These are phyloP conservation scores for Acrobasis repandana DNA, from an alignment of 2,888 invertebrate species.

Conservation along the genomic window DNA sequence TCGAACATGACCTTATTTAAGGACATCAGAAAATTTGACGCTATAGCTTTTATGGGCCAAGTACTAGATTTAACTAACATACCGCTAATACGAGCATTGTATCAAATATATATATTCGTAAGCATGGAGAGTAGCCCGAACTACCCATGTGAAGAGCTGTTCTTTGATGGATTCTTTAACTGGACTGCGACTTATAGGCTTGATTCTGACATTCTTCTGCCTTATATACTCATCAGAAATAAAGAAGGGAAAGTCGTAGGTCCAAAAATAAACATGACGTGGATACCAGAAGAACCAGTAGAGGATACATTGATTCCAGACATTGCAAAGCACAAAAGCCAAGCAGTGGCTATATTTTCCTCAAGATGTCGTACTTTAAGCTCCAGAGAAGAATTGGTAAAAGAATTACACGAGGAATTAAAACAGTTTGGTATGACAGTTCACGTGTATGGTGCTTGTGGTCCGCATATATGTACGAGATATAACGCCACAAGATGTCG, in stretches of 20 bases:
- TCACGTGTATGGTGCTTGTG: neutral
- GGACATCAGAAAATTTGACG: neutral
- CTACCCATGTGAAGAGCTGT: neutral
- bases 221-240: constrained; percentile 51
- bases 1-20: neutral
- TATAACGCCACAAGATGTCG: neutral
- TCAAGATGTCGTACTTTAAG: neutral
- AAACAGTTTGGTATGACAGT: neutral
- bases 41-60: neutral
- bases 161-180: constrained; percentile 55
- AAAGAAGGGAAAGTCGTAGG: constrained; percentile 20
- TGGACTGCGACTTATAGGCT: constrained; percentile 65
- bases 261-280: constrained; percentile 3
- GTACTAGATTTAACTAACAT: neutral
- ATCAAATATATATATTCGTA: constrained; percentile 6
- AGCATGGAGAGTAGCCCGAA: constrained; percentile 3
- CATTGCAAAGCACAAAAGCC: neutral
- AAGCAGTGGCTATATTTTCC: neutral
- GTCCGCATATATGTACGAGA: neutral
- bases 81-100: neutral
- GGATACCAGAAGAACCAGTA: neutral
- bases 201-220: constrained; percentile 55
- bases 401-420: neutral
- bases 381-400: neutral
- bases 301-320: neutral